Percentiles rank a stretch among this genome's conserved stretches.
These are phyloP conservation scores for Scaptomyza flava DNA, from an alignment of 2,888 invertebrate species.

Conservation along the genomic window DNA sequence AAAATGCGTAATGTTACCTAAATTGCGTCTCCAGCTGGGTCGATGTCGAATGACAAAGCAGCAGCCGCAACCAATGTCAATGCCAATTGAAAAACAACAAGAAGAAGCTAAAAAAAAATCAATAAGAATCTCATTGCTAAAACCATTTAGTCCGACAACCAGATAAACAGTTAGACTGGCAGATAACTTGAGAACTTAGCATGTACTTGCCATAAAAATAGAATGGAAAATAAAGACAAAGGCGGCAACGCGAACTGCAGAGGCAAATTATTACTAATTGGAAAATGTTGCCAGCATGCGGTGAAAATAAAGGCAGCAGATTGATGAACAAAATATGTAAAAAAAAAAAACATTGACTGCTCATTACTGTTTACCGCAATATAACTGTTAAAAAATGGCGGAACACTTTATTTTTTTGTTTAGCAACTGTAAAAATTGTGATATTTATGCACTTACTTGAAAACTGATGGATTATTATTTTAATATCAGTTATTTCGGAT, in stretches of 20 bases:
- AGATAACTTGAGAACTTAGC: conserved; percentile 32
- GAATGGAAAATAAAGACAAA: conserved; percentile 33
- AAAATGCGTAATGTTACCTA: conserved; percentile 45
- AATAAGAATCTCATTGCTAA: too few species aligned
- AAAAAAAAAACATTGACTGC: background rate
- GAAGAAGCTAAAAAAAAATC: conserved; percentile 9
- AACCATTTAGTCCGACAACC: background rate
- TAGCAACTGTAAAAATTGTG: background rate
- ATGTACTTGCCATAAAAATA: conserved; percentile 63
- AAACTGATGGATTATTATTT: background rate
- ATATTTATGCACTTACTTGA: background rate
- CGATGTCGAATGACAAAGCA: conserved; percentile 21
- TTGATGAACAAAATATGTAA: conserved; percentile 12
- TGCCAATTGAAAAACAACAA: conserved; percentile 52
- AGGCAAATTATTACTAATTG: conserved; percentile 63
- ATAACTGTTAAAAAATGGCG: background rate
- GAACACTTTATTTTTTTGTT: background rate
- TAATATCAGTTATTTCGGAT: too few species aligned
- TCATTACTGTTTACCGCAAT: background rate
- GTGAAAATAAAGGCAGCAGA: conserved; percentile 46
- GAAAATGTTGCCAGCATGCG: conserved; percentile 51
- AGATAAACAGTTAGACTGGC: conserved; percentile 9
- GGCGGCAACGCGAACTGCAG: conserved; percentile 18
- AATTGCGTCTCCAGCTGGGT: conserved; percentile 27
- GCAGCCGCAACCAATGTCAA: conserved; percentile 48